Percentiles rank a stretch among this genome's conserved stretches.
Conservation (phyloP, 53 echinoderm and acorn worm genomes). For the Patiria pectinifera region DNA sequence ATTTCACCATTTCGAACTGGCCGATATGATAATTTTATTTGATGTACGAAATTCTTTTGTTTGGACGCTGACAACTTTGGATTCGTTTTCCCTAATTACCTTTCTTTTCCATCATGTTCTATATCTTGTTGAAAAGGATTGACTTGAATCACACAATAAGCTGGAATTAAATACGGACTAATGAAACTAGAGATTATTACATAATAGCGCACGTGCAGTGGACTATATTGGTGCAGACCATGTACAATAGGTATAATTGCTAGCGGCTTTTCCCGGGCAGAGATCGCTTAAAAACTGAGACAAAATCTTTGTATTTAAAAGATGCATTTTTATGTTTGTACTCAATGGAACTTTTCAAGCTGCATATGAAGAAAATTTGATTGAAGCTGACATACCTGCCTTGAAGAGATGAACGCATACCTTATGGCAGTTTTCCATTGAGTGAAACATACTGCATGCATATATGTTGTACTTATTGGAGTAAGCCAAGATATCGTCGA, state of each 20-base stretch:
- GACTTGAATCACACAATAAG: not conserved
- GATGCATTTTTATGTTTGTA: not conserved
- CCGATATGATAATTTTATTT: not conserved
- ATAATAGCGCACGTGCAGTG: too few relatives aligned
- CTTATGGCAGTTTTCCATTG: not conserved
- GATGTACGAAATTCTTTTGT: not conserved
- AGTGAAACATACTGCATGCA: not conserved
- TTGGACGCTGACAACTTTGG: not conserved
- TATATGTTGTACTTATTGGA: conserved; percentile 49
- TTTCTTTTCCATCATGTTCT: not conserved
- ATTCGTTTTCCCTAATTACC: not conserved
- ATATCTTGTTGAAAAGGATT: not conserved
- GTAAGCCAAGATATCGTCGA: conserved; percentile 41
- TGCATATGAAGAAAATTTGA: not conserved
- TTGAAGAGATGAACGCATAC: not conserved
- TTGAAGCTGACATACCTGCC: not conserved
- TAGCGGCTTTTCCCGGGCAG: too few relatives aligned
- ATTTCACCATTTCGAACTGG: not conserved
- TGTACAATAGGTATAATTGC: too few relatives aligned
- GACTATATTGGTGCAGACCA: too few relatives aligned
- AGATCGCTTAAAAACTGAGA: too few relatives aligned
- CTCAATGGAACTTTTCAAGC: not conserved
- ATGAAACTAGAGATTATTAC: too few relatives aligned
- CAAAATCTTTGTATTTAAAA: not conserved
- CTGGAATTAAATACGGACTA: too few relatives aligned